Conservation (phyloP, 2,113 vertebrate genomes). For the Sebastes fasciatus region DNA sequence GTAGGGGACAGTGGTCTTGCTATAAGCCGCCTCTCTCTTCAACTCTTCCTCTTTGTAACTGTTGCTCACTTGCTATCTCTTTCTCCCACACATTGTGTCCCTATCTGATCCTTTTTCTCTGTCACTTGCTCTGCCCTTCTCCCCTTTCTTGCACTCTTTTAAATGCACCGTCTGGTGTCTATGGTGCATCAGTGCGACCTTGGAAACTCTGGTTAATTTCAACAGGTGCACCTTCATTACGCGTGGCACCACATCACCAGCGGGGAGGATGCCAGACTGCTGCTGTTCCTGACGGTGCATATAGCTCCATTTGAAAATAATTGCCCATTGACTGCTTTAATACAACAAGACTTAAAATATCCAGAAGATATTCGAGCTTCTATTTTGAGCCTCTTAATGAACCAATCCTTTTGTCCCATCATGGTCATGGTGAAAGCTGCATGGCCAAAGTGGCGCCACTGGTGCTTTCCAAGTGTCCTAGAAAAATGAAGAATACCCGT, state of each 20-base stretch:
- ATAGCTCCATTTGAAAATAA: background rate
- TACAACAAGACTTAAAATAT: constrained; percentile 1
- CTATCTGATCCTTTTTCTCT: background rate
- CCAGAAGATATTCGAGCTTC: background rate
- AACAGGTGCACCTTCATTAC: constrained; percentile 10
- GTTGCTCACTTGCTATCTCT: background rate
- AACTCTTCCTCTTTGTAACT: background rate
- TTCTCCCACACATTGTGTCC: background rate
- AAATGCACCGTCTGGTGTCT: background rate
- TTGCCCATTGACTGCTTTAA: background rate
- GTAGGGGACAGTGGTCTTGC: constrained; percentile 20
- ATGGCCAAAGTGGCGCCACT: background rate
- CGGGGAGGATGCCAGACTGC: background rate
- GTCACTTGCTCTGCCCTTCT: background rate
- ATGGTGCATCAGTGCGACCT: constrained; percentile 6
- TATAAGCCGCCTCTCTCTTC: constrained; percentile 13
- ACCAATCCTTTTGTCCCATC: background rate
- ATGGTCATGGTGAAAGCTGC: background rate
- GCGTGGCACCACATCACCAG: background rate
- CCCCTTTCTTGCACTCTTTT: background rate
- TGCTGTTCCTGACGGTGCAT: background rate
- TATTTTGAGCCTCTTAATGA: constrained; percentile 3
- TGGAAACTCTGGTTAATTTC: constrained; percentile 39
- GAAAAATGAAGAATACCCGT: constrained; percentile 9
- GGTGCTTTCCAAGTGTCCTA: constrained; percentile 1